Evolutionary conservation across 1,140 invertebrate species (phyloP), one percentile per base, ranked within the genome.

Genomic region (Calosoma granatense): DNA sequence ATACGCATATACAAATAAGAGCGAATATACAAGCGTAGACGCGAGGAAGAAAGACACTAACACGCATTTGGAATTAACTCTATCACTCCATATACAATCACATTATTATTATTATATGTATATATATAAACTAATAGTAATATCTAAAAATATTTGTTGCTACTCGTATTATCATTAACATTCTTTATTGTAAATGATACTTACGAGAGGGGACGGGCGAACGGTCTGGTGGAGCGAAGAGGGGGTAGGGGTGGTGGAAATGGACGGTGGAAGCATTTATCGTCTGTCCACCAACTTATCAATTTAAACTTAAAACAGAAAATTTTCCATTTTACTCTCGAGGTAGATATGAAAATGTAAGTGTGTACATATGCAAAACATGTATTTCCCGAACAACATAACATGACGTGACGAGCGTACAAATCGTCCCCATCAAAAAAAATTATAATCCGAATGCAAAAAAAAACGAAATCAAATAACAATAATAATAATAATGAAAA

Each of bases 121-220:
- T n/a, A n/a, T n/a, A n/a, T n/a, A n/a, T n/a, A n/a, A n/a, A n/a
- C n/a, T n/a, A n/a, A n/a, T n/a, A n/a, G n/a, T n/a, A n/a, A n/a
- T n/a, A n/a, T 36, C 26, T n/a, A 36, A 36, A n/a, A 36, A 36
- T n/a, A 36, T 36, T 36, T 36, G 6, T 47, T 47, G 41, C 15
- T 47, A 17, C 17, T 47, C 3, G 17, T 9, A 47, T 47, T n/a
- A n/a, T n/a, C n/a, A n/a, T n/a, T n/a, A n/a, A n/a, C n/a, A n/a
- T n/a, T n/a, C n/a, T 47, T 47, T 47, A 47, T 47, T 47, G 41
- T 47, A 47, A 17, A 47, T 47, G 41, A 47, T 47, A 47, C 41
- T 47, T 47, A 36, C 26, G n/a, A 9, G 6, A 36, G 26, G 26
- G n/a, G n/a, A n/a, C n/a, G 26, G 17, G 41, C 17, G 41, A n/a